Base-by-base conservation (phyloP, 2,888 invertebrate genomes). In the Trilocha varians region DNA sequence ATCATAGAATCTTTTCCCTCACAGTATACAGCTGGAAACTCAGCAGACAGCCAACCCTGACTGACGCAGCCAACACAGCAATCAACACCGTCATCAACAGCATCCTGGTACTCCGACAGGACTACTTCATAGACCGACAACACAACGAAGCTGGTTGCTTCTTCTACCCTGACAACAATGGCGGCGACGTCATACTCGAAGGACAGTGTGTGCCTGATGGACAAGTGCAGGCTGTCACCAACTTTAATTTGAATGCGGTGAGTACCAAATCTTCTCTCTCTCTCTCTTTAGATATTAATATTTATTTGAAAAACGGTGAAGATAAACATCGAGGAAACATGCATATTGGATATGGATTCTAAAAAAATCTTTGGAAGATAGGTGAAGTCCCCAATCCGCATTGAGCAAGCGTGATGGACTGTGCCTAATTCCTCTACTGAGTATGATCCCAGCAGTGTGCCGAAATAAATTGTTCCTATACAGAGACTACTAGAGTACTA, bases 1-100 rank as follows among this genome's bases (percentile, higher is more conserved):
- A n/a, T 14, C 32, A 39, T 13, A 3, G 6, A n/a, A 33, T 18
- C 33, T 36, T 4, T 36, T 39, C 32, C 17, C 40, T 41, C 39
- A 36, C 57, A 83, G 82, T 82, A 9, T 55, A 58, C 43, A 75
- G 74, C 45, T 82, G 76, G 75, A 78, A 78, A 43, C 58, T 83
- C 2, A 74, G 82, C 42, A 65, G 71, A 48, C 16, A 43, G 1
- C 58, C 47, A 11, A 44, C 32, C 5, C 48, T 82, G 2, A 48
- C 62, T 11, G 13, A 42, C 1, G 46, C 13, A 0, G 57, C 68
- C 2, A 38, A 33, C 9, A 38, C 46, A 0, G 48, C 45, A 0
- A 78, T 83, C 37, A 53, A 65, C 32, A 43, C 38, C 3, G 53
- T 59, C 0, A 68, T 74, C 15, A 47, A 45, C 17, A 55, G 46